Conservation (phyloP, 2,797 vertebrate species). For the Falco biarmicus region DNA sequence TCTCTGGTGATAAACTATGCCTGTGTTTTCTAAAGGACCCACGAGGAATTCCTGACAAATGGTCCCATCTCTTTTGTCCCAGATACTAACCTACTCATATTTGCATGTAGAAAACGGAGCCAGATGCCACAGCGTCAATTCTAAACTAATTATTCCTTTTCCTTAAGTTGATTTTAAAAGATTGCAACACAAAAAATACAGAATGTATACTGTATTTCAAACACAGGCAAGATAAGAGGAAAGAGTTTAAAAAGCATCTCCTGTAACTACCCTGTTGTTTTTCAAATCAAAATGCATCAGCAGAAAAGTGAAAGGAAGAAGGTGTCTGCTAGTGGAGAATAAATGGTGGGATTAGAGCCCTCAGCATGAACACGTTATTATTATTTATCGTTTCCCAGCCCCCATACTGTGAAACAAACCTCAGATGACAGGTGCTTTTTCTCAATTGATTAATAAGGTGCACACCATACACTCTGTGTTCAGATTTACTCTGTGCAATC, state of each 20-base stretch:
- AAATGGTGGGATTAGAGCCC: conserved; percentile 56
- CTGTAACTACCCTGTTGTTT: conserved; percentile 2
- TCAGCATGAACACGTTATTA: conserved; percentile 59
- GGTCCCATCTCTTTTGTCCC: background rate
- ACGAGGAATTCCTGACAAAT: conserved; percentile 6
- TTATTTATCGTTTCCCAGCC: conserved; percentile 63
- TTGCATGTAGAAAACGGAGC: background rate
- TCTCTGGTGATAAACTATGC: conserved; percentile 9
- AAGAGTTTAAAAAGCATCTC: background rate
- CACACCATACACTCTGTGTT: background rate
- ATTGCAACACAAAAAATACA: background rate
- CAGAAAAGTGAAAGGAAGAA: conserved; percentile 24
- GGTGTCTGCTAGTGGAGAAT: conserved; percentile 31
- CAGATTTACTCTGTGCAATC: conserved; percentile 2
- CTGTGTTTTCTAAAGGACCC: background rate
- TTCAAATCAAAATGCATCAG: conserved; percentile 22
- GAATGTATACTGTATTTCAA: background rate
- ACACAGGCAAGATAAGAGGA: background rate
- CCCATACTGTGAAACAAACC: conserved; percentile 14
- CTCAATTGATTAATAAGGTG: conserved; percentile 42
- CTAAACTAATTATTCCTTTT: background rate
- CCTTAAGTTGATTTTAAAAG: background rate
- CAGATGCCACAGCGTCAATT: background rate
- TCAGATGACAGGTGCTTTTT: conserved; percentile 57
- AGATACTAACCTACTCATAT: background rate